Percentiles rank a stretch among this genome's conserved stretches.
Conservation (phyloP, 2,888 invertebrate species). For the Euzophera pinguis region DNA sequence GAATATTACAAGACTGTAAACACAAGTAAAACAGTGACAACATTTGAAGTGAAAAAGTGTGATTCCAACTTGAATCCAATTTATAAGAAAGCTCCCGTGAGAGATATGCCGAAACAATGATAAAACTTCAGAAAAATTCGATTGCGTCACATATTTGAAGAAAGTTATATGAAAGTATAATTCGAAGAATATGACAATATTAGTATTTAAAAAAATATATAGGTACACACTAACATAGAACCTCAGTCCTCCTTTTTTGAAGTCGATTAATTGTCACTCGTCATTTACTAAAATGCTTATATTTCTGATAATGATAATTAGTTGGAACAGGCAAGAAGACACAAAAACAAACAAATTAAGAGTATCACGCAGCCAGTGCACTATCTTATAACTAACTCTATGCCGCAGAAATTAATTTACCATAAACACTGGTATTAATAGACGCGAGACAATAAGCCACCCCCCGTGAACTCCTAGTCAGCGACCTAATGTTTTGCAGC, state of each 20-base stretch:
- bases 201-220: no score
- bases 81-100: conserved; percentile 67
- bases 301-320: no score
- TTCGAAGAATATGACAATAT: conserved; percentile 10
- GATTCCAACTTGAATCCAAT: conserved; percentile 74
- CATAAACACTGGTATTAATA: conserved; percentile 69
- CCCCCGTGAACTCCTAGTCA: conserved; percentile 59
- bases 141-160: conserved; percentile 34
- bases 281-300: no score
- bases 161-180: conserved; percentile 8
- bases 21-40: conserved; percentile 16
- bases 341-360: background rate
- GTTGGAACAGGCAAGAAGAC: no score
- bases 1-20: conserved; percentile 18
- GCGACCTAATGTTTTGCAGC: conserved; percentile 62
- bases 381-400: conserved; percentile 31
- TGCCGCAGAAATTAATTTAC: conserved; percentile 62
- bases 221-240: no score
- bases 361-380: conserved; percentile 18
- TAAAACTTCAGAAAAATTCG: conserved; percentile 62
- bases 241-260: no score
- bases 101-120: conserved; percentile 67
- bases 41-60: conserved; percentile 45
- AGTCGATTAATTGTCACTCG: no score
- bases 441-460: conserved; percentile 74